Conservation (phyloP, 2,113 vertebrate genomes). For the Dromiciops gliroides region DNA sequence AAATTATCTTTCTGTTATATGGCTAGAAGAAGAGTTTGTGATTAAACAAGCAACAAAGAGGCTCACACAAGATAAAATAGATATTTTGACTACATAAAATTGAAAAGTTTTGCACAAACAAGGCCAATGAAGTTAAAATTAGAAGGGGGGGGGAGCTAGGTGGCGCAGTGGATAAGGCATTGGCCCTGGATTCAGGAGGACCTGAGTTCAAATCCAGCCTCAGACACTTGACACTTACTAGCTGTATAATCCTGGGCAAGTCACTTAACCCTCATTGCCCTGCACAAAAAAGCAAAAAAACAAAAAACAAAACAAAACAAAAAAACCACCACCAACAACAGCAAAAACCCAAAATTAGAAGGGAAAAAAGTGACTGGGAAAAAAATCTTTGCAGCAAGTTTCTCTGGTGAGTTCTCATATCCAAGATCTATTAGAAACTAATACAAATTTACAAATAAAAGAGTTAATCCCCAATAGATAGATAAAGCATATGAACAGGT, state of each 20-base stretch:
- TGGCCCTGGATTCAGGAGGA: no score
- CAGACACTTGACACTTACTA: no score
- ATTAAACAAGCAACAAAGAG: background rate
- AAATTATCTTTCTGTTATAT: background rate
- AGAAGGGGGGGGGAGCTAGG: no score
- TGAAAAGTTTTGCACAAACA: background rate
- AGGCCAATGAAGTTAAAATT: background rate
- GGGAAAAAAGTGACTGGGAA: background rate
- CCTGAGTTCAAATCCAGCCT: no score
- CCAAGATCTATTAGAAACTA: background rate
- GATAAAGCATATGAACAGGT: background rate
- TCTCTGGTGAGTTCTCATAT: background rate
- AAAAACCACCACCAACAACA: no score
- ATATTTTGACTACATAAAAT: background rate
- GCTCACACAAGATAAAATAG: background rate
- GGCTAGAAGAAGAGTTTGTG: background rate
- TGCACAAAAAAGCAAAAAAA: no score
- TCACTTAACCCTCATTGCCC: no score
- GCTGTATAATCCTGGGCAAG: no score
- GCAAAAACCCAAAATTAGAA: no score
- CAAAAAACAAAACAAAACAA: no score
- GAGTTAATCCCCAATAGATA: background rate
- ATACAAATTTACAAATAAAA: background rate
- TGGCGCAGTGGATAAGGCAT: no score
- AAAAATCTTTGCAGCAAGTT: background rate